Percentiles rank a stretch among this genome's conserved stretches.
Conservation (phyloP, 2,888 invertebrate species). For the Drosophila limbata region DNA sequence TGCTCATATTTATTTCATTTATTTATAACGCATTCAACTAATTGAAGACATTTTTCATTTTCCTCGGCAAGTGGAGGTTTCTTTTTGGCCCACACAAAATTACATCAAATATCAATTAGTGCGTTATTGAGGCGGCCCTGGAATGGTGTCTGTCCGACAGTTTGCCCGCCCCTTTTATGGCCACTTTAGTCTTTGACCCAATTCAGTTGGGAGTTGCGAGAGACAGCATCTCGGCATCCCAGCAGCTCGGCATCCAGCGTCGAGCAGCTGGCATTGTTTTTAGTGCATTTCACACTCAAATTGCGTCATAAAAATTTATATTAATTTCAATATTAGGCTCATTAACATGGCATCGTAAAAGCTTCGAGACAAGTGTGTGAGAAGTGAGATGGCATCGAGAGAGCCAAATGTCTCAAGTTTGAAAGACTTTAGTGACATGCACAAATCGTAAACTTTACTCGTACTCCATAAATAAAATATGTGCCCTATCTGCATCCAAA, state of each 20-base stretch:
- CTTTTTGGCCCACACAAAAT: constrained; percentile 47
- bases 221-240: constrained; percentile 12
- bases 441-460: constrained; percentile 50
- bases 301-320: constrained; percentile 72
- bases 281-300: constrained; percentile 64
- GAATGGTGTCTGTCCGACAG: constrained; percentile 20
- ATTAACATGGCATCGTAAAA: constrained; percentile 65
- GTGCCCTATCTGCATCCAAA: constrained; percentile 46
- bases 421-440: constrained; percentile 37
- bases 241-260: neutral
- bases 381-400: constrained; percentile 12
- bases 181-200: constrained; percentile 71
- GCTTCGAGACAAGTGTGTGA: constrained; percentile 30
- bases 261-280: constrained; percentile 62
- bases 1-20: constrained; percentile 54
- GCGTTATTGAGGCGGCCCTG: constrained; percentile 45
- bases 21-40: constrained; percentile 49
- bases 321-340: constrained; percentile 80
- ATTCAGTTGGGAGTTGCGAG: constrained; percentile 43
- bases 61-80: constrained; percentile 43
- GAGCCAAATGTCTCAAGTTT: constrained; percentile 28
- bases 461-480: constrained; percentile 65
- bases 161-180: constrained; percentile 36
- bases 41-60: constrained; percentile 63
- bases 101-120: constrained; percentile 78